phyloP scores from a whole-genome alignment of 2,888 invertebrate species.

The Eupithecia dodoneata region DNA sequence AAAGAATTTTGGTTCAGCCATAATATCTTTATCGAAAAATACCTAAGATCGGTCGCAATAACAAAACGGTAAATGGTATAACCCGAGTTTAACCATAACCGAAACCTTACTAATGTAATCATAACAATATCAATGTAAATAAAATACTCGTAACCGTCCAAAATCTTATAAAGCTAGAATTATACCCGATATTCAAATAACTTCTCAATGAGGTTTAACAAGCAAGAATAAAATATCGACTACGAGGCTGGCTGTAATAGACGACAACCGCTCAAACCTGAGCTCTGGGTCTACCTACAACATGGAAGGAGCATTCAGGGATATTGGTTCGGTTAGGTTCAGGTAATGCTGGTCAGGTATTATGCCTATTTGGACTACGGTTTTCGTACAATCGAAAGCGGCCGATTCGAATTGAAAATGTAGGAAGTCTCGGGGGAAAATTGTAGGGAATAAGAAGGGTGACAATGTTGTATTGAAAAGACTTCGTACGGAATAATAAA shows the following conservation, averaged over 20 bases:
- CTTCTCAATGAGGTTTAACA: conserved; percentile 74
- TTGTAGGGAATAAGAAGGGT: conserved; percentile 50
- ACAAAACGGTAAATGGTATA: conserved; percentile 24
- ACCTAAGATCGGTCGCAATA: conserved; percentile 10
- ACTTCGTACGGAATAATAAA: conserved; percentile 48
- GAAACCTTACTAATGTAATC: conserved; percentile 35
- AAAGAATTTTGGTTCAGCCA: background rate
- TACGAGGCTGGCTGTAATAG: conserved; percentile 61
- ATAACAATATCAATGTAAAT: conserved; percentile 40
- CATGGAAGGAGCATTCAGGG: conserved; percentile 17
- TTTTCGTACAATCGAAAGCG: conserved; percentile 73
- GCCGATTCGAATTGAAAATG: conserved; percentile 75
- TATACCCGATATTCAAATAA: conserved; percentile 56
- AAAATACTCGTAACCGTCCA: conserved; percentile 38
- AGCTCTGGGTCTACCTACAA: conserved; percentile 30
- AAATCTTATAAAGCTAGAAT: conserved; percentile 44
- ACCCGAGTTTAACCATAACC: conserved; percentile 27
- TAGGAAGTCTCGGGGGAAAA: conserved; percentile 72
- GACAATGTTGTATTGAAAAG: conserved; percentile 49
- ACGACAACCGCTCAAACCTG: conserved; percentile 47
- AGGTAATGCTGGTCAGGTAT: conserved; percentile 51
- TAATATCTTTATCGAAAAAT: background rate
- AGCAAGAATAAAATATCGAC: conserved; percentile 78
- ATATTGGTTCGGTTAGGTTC: conserved; percentile 42
- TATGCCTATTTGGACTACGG: conserved; percentile 62